These are phyloP conservation scores for Eupithecia insigniata DNA, from an alignment of 2,888 invertebrate species.

Conservation along the genomic window DNA sequence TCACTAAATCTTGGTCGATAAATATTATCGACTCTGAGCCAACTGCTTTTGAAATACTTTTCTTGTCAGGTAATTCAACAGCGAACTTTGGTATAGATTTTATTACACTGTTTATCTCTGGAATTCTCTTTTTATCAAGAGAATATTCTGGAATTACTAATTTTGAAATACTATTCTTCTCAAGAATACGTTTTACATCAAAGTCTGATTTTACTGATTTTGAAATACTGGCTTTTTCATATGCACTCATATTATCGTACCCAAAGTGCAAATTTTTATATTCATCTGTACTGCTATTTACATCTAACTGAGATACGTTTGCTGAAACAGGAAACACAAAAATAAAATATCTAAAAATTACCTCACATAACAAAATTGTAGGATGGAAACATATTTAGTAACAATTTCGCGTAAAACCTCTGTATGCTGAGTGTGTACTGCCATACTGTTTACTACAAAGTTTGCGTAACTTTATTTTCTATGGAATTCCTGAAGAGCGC, in stretches of 20 bases:
- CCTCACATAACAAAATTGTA: not conserved
- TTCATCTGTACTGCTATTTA: conserved; percentile 20
- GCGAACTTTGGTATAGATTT: not conserved
- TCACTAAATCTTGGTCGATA: not conserved
- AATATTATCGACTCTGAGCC: not conserved
- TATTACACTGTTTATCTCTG: not conserved
- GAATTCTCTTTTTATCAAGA: too few species aligned
- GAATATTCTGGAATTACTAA: not conserved
- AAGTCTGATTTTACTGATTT: conserved; percentile 5
- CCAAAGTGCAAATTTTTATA: not conserved
- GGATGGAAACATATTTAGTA: too few species aligned
- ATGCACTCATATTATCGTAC: not conserved
- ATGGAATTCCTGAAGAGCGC: too few species aligned
- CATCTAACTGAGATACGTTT: conserved; percentile 40
- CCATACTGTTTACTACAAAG: too few species aligned
- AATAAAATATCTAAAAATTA: not conserved
- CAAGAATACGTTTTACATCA: not conserved
- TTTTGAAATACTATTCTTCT: not conserved
- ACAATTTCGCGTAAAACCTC: too few species aligned
- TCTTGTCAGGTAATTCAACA: not conserved
- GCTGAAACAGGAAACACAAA: conserved; percentile 22
- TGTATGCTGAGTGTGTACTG: too few species aligned
- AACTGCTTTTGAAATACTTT: not conserved
- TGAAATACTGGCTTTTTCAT: not conserved
- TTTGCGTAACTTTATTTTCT: too few species aligned